phyloP scores from a whole-genome alignment of 2,888 invertebrate species.

The Melangyna quadrimaculata region DNA sequence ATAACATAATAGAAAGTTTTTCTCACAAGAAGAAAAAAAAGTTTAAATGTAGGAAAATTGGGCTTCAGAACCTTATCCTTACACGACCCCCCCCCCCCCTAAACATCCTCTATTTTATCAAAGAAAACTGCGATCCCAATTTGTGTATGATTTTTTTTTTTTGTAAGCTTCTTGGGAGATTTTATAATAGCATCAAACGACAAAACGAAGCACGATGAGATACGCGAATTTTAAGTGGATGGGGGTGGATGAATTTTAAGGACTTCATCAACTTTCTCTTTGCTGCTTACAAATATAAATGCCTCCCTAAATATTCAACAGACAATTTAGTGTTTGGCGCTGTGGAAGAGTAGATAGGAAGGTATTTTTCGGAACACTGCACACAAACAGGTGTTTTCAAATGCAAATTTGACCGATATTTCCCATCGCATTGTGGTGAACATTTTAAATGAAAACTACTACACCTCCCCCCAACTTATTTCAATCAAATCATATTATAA shows the following conservation, averaged over 20 bases:
- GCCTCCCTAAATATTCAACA: slow-evolving; percentile 45
- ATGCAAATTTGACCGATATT: slow-evolving; percentile 66
- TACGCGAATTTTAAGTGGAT: neutral
- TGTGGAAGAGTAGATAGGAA: neutral
- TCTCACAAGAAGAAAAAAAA: neutral
- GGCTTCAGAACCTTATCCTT: neutral
- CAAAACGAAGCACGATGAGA: slow-evolving; percentile 26
- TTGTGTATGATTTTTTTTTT: slow-evolving; percentile 35
- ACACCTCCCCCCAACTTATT: neutral
- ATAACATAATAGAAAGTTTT: slow-evolving; percentile 67
- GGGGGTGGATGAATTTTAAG: slow-evolving; percentile 53
- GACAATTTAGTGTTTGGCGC: slow-evolving; percentile 42
- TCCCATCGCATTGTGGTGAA: slow-evolving; percentile 45
- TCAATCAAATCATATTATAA: neutral
- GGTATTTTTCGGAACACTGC: slow-evolving; percentile 43
- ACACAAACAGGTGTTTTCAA: slow-evolving; percentile 64
- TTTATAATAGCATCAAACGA: slow-evolving; percentile 41
- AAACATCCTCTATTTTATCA: neutral
- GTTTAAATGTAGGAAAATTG: neutral
- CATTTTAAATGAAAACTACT: neutral
- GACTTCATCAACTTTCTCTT: slow-evolving; percentile 63
- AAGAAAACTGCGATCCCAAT: slow-evolving; percentile 19
- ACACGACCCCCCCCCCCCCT: too few relatives aligned
- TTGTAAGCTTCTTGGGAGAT: slow-evolving; percentile 49
- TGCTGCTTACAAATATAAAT: slow-evolving; percentile 29